Percentiles rank a stretch among this genome's conserved stretches.
Conservation (phyloP, 2,888 invertebrate genomes). For the Choreutis nemorana region DNA sequence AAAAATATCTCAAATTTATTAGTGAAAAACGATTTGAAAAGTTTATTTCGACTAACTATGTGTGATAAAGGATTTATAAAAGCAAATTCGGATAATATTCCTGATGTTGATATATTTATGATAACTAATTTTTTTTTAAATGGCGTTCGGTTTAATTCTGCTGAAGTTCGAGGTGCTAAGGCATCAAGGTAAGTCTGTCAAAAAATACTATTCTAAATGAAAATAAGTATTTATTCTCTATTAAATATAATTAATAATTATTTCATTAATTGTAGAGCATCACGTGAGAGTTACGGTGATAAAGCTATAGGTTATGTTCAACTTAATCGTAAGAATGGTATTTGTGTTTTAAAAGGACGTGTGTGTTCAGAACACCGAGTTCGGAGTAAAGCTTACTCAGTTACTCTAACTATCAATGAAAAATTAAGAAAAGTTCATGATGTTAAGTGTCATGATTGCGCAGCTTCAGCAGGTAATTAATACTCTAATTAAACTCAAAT, state of each 20-base stretch:
- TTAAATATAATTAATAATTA: not conserved
- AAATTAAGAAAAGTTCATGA: conserved; percentile 5
- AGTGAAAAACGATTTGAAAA: not conserved
- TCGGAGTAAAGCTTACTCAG: conserved; percentile 7
- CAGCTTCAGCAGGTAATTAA: conserved; percentile 7
- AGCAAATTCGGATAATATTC: not conserved
- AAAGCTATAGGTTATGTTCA: conserved; percentile 4
- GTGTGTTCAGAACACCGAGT: conserved; percentile 7
- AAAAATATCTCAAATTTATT: not conserved
- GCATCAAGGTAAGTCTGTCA: not conserved
- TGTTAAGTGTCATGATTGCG: conserved; percentile 6
- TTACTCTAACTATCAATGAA: conserved; percentile 6
- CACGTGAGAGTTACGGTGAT: conserved; percentile 1
- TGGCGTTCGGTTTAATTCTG: not conserved
- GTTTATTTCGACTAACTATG: not conserved
- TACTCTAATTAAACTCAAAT: conserved; percentile 5
- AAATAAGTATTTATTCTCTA: not conserved
- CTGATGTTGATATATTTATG: not conserved
- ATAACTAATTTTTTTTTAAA: not conserved
- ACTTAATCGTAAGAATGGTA: conserved; percentile 4
- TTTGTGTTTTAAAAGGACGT: conserved; percentile 6
- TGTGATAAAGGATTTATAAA: not conserved
- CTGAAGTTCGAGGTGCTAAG: too few relatives aligned
- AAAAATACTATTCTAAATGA: not conserved
- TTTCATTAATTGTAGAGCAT: not conserved